Percentiles rank a stretch among this genome's conserved stretches.
These are phyloP conservation scores for Argyresthia goedartella DNA, from an alignment of 2,888 invertebrate species.

Conservation along the genomic window DNA sequence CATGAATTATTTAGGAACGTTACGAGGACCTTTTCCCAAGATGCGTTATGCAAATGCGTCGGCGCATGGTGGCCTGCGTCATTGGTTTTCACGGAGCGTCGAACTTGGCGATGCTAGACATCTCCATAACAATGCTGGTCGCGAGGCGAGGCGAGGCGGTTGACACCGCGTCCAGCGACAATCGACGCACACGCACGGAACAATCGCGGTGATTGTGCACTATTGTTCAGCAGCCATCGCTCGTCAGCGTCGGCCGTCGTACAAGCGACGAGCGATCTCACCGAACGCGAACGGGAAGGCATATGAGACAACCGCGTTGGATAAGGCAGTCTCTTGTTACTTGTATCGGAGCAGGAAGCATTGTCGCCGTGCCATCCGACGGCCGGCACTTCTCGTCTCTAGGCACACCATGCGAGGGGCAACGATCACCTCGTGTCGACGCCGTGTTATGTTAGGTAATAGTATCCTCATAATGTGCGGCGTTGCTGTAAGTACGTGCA, in stretches of 20 bases:
- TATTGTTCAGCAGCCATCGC: slow-evolving; percentile 43
- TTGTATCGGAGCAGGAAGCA: slow-evolving; percentile 24
- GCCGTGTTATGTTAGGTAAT: slow-evolving; percentile 25
- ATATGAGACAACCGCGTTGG: slow-evolving; percentile 18
- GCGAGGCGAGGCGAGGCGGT: slow-evolving; percentile 47
- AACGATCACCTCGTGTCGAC: slow-evolving; percentile 26
- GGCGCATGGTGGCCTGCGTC: slow-evolving; percentile 14
- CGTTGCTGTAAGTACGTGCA: neutral
- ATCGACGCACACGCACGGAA: slow-evolving; percentile 8
- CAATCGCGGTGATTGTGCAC: slow-evolving; percentile 54
- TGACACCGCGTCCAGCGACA: slow-evolving; percentile 33
- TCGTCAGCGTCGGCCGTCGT: slow-evolving; percentile 10
- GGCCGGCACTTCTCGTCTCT: slow-evolving; percentile 21
- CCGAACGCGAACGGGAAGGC: neutral
- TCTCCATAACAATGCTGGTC: slow-evolving; percentile 59
- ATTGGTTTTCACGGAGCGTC: slow-evolving; percentile 52
- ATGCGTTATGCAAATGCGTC: slow-evolving; percentile 25
- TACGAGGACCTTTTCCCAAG: neutral
- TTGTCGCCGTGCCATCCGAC: slow-evolving; percentile 30
- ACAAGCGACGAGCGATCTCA: neutral
- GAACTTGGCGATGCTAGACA: slow-evolving; percentile 40
- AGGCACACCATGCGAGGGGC: slow-evolving; percentile 21
- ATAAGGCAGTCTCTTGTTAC: slow-evolving; percentile 7
- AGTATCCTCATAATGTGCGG: slow-evolving; percentile 25
- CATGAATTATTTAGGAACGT: slow-evolving; percentile 44